Conservation (phyloP, 1,140 invertebrate genomes). For the Apis florea region DNA sequence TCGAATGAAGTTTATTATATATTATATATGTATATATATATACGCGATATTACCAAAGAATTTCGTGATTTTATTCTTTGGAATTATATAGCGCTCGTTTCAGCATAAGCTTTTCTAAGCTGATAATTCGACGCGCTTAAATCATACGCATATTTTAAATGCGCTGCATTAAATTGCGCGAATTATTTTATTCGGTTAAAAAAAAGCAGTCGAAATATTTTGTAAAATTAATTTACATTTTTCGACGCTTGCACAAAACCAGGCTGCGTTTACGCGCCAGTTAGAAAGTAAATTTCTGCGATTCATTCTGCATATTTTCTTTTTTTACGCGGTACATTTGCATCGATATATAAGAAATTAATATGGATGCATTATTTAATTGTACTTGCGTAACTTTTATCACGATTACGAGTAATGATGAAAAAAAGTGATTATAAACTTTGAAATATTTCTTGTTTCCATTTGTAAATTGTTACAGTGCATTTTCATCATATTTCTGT, state of each 20-base stretch:
- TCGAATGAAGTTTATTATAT: neutral
- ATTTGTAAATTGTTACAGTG: neutral
- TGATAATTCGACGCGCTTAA: conserved; percentile 11
- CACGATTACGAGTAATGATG: neutral
- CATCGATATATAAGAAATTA: neutral
- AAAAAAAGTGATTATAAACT: neutral
- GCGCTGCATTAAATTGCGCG: conserved; percentile 7
- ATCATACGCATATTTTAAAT: neutral
- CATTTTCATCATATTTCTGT: neutral
- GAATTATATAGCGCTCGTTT: neutral
- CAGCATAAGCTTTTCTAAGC: conserved; percentile 12
- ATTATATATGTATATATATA: too few species aligned
- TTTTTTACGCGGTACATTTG: neutral
- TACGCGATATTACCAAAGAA: neutral
- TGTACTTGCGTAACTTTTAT: neutral
- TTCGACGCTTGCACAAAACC: neutral
- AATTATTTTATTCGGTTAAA: neutral
- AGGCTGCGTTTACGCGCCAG: conserved; percentile 19
- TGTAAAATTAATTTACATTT: neutral
- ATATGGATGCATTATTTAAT: neutral
- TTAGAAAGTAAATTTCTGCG: neutral
- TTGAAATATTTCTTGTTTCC: conserved; percentile 15
- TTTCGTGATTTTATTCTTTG: conserved; percentile 19
- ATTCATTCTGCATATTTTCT: neutral
- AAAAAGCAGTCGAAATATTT: neutral